Conservation (phyloP, 1,140 invertebrate species). For the Meloidogyne chitwoodi region DNA sequence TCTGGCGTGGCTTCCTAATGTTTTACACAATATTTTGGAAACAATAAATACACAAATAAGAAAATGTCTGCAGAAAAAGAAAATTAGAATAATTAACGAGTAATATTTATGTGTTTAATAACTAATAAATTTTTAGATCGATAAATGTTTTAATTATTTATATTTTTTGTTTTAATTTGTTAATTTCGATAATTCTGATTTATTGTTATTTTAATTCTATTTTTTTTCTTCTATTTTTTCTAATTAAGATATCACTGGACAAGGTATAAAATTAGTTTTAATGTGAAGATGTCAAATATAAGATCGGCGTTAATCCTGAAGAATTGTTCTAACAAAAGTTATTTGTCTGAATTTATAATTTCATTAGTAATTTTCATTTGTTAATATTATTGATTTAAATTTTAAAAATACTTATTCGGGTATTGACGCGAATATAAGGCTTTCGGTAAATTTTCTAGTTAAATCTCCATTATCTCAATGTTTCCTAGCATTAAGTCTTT, state of each 20-base stretch:
- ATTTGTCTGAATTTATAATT: no score
- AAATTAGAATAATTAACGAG: no score
- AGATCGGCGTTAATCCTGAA: no score
- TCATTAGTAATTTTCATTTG: not conserved
- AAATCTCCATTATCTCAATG: no score
- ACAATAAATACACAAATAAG: not conserved
- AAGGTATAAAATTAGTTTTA: no score
- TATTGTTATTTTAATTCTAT: not conserved
- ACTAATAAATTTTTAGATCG: not conserved
- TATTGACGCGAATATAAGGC: not conserved
- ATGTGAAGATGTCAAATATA: no score
- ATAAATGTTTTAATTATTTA: not conserved
- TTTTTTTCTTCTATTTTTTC: not conserved
- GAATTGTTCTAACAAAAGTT: no score
- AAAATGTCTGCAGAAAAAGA: no score
- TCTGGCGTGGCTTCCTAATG: no score
- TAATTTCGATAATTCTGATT: not conserved
- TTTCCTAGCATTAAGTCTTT: no score
- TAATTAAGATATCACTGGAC: not conserved
- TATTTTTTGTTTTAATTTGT: not conserved
- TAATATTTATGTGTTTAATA: no score
- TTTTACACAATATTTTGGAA: no score
- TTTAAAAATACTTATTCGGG: not conserved
- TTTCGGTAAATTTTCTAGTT: not conserved
- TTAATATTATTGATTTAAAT: not conserved